Conservation (phyloP, 2,888 invertebrate species). For the Drosophila sordidapex region DNA sequence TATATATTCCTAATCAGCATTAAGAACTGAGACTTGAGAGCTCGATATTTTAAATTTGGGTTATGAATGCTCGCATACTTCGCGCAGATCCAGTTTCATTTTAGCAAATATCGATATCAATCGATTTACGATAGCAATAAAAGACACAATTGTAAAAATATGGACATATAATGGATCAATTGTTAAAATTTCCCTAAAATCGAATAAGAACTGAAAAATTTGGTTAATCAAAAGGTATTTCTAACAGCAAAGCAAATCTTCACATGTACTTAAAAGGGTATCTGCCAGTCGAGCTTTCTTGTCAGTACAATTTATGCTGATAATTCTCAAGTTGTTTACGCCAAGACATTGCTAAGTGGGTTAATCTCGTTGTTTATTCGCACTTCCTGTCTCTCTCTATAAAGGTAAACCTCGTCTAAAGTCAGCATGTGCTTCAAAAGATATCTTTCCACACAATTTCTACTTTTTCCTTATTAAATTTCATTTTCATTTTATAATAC, state of each 20-base stretch:
- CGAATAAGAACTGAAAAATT: background rate
- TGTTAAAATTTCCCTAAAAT: rapidly evolving
- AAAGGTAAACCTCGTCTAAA: background rate
- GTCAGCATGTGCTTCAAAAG: background rate
- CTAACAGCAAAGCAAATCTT: background rate
- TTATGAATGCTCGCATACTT: background rate
- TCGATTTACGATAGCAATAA: background rate
- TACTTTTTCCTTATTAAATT: no score
- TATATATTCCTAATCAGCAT: background rate
- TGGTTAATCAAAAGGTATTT: background rate
- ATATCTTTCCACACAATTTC: background rate
- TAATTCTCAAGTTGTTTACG: background rate
- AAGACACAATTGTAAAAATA: no score
- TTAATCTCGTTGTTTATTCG: background rate
- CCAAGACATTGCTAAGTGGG: background rate
- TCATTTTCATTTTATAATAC: background rate
- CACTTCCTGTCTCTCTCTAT: background rate
- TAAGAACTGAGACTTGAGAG: background rate
- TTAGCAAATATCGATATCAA: background rate
- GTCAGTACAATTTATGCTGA: background rate
- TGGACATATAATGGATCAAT: background rate
- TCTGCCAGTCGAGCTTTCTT: background rate
- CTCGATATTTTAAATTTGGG: background rate
- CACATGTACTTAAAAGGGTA: background rate
- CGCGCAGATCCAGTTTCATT: background rate